Evolutionary conservation across 2,797 vertebrate species (phyloP), one percentile per base, ranked within the genome.

Genomic region (Buphagus erythrorhynchus): DNA sequence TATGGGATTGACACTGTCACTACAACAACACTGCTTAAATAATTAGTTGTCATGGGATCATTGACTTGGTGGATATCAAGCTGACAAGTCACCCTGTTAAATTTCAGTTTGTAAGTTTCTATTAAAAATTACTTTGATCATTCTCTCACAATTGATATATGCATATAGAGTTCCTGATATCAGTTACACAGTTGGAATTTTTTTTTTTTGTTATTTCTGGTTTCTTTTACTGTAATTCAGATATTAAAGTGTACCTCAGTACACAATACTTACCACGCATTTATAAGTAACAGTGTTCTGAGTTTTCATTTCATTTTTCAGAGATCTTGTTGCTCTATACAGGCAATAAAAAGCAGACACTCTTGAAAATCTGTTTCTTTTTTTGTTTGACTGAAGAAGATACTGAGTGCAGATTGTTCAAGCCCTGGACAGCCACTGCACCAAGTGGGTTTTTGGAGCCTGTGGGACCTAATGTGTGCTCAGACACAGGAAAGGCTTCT

Each of bases 41-140:
- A 96, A 90, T 88, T 90, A 69, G 36, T 63, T 8, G 1, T 82
- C 33, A 20, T 5, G 14, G 45, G 45, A 76, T 73, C 73, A 59
- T n/a, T 71, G 84, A 36, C 36, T 92, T 90, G 45, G 51, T 80
- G 40, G 45, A 58, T 72, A 38, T 94, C 81, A 78, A 55, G 76
- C 36, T 90, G 93, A 75, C 62, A 90, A 63, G 42, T 63, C 21
- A 76, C 63, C 76, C 48, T 88, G 59, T 57, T 82, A 62, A 73
- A 84, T 90, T 90, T 51, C 48, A 42, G 10, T 75, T 86, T 76
- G 20, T 79, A 92, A 49, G 9, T 66, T 92, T 24, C 19, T 85
- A 48, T 84, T 94, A 73, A 49, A 88, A 92, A 31, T 48, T 52
- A 63, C 11, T 86, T 93, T 75, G 52, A 49, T 86, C 6, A 16